Base-by-base conservation (phyloP, 2,797 vertebrate genomes). In the Platyrinchus mystaceus region DNA sequence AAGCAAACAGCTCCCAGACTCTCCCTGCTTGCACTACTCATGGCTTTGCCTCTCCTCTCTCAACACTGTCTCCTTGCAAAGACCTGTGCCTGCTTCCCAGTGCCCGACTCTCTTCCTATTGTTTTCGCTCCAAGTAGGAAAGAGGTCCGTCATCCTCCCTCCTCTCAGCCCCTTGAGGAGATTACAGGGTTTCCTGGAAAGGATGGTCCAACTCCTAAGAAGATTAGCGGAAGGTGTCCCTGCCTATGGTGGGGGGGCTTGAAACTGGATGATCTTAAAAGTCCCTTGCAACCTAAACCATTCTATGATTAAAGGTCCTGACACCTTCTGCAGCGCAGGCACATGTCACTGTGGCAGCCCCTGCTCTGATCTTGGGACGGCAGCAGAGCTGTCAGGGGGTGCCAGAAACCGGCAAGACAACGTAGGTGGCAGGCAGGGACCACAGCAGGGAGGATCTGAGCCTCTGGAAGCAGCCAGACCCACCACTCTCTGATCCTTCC, bases 141-240 rank as follows among this genome's bases (percentile, higher is more conserved):
- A 64, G 44, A 58, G 7, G 22, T 50, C 30, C 2, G 2, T 56
- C n/a, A 55, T 17, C 52, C 37, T 89, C 52, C 24, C 47, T 87
- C 73, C 73, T 73, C 49, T 64, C 67, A 87, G 68, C 19, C 59
- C 44, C 62, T 23, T 52, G 53, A 93, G 27, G 19, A 67, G 76
- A 89, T 67, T 56, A 92, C 50, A 52, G 39, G 24, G 52, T 87
- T 94, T 95, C 90, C 76, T 86, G 60, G 86, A 93, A 93, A 85
- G 49, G 59, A 68, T 75, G 73, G 87, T 84, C 56, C 69, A 63
- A 0, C 32, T 81, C 21, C n/a, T 87, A 93, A 90, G 28, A 53
- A 77, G 76, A 83, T 90, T 90, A 84, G 27, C 37, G 47, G 53
- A 73, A 79, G 23, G 11, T 24, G 34, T 32, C 22, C 34, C 52